Base-by-base conservation (phyloP, 2,113 vertebrate species). In the Thinocorus orbignyianus region DNA sequence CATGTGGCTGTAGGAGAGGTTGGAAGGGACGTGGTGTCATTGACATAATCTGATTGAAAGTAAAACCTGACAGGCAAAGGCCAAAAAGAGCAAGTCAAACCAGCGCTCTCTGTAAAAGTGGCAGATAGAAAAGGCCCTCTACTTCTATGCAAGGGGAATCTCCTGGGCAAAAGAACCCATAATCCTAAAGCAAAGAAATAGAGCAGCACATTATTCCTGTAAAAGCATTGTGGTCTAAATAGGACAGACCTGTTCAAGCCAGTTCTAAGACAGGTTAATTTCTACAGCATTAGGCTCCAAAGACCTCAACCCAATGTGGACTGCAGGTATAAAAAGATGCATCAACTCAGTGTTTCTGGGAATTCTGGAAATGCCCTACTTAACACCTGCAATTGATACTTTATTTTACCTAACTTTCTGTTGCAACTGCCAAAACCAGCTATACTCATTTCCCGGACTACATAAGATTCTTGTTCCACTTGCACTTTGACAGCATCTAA, bases 91-190 rank as follows among this genome's bases (percentile, higher is more conserved):
- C 44, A 55, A 51, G 13, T 15, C 57, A 51, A 52, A 55, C 9
- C 44, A 80, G 19, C 23, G 41, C 6, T 6, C 20, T 42, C 0
- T 0, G 35, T 55, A 49, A 42, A 88, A 72, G 9, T 6, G 5
- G 28, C 7, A 64, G 13, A 13, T 25, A 65, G 33, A 80, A 82
- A 58, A 1, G 68, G 19, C 4, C 46, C 3, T 52, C 13, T 10
- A 9, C 10, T 81, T 64, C 23, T 30, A 6, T 28, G 49, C 42
- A 76, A 55, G 20, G 19, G 24, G 7, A 60, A 4, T 22, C 35
- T 52, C 44, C 66, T 52, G 16, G 35, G 24, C 13, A 31, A 81
- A 86, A 28, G 7, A 37, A 9, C 9, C 33, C 41, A 7, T 39
- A 60, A 46, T 46, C 66, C 39, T 22, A 37, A 11, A 77, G 11